Conservation (phyloP, 2,888 invertebrate species). For the Caenorhabditis zanzibari region DNA sequence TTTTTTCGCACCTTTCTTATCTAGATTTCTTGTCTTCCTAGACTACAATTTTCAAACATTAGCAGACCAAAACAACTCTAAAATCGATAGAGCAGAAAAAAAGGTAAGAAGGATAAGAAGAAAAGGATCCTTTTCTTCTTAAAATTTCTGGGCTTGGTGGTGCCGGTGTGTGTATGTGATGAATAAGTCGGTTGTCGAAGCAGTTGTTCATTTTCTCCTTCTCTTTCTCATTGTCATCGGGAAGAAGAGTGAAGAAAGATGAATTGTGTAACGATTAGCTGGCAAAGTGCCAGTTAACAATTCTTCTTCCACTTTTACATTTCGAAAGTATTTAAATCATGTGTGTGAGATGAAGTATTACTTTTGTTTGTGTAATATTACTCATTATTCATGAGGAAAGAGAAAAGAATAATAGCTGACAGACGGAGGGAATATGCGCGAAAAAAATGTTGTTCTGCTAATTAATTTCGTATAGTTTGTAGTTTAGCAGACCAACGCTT, state of each 20-base stretch:
- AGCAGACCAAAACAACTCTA: not conserved
- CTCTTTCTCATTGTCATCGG: constrained; percentile 3
- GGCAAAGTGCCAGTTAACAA: constrained; percentile 63
- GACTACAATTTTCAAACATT: no score
- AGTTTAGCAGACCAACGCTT: not conserved
- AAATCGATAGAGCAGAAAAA: constrained; percentile 7
- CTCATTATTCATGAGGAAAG: no score
- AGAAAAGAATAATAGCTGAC: no score
- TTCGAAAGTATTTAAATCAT: constrained; percentile 29
- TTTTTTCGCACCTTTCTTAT: no score
- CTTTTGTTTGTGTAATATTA: constrained; percentile 2
- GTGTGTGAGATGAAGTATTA: not conserved
- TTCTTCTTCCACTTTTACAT: constrained; percentile 30
- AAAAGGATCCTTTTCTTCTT: not conserved
- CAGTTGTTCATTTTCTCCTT: constrained; percentile 51
- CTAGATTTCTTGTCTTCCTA: no score
- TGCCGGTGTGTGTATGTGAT: constrained; percentile 16
- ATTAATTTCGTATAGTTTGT: not conserved
- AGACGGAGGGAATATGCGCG: not conserved
- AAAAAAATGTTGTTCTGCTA: constrained; percentile 2
- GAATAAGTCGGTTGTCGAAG: constrained; percentile 33
- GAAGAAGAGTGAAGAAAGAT: not conserved
- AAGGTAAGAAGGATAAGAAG: constrained; percentile 14
- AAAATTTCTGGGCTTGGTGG: not conserved
- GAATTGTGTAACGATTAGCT: constrained; percentile 58